phyloP scores from a whole-genome alignment of 1,140 invertebrate genomes.

The Zaprionus kolodkinae region DNA sequence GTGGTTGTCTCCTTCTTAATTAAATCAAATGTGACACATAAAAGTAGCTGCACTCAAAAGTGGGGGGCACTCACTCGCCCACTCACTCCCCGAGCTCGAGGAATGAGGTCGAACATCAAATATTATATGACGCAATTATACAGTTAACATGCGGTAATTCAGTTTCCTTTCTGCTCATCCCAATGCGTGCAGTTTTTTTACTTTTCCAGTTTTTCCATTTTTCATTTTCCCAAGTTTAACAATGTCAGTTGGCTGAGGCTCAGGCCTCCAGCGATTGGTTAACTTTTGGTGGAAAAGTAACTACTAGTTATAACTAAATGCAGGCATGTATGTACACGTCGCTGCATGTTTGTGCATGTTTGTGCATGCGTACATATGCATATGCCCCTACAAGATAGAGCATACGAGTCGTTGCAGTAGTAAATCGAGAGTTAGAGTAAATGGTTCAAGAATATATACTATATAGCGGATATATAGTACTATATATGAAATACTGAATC shows the following conservation, averaged over 20 bases:
- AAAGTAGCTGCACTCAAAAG: slow-evolving; percentile 27
- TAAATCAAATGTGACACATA: slow-evolving; percentile 44
- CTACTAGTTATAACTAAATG: not conserved
- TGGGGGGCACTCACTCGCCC: not conserved
- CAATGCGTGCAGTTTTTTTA: not conserved
- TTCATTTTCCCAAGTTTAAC: slow-evolving; percentile 7
- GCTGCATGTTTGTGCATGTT: not conserved
- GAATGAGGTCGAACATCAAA: not conserved
- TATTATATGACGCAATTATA: not conserved
- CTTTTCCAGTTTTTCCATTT: not conserved
- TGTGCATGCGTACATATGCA: not conserved
- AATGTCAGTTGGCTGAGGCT: slow-evolving; percentile 17
- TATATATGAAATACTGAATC: not conserved
- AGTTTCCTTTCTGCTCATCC: not conserved
- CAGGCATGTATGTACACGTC: not conserved
- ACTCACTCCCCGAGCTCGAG: no score
- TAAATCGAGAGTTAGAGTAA: not conserved
- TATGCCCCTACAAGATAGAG: no score
- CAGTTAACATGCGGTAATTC: not conserved
- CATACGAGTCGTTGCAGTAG: not conserved
- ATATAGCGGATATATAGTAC: not conserved
- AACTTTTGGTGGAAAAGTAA: slow-evolving; percentile 1
- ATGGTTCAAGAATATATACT: not conserved
- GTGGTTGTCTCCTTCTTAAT: slow-evolving; percentile 10
- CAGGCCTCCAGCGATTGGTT: slow-evolving; percentile 13